Conservation (phyloP, 2,888 invertebrate species). For the Amaurobius ferox region DNA sequence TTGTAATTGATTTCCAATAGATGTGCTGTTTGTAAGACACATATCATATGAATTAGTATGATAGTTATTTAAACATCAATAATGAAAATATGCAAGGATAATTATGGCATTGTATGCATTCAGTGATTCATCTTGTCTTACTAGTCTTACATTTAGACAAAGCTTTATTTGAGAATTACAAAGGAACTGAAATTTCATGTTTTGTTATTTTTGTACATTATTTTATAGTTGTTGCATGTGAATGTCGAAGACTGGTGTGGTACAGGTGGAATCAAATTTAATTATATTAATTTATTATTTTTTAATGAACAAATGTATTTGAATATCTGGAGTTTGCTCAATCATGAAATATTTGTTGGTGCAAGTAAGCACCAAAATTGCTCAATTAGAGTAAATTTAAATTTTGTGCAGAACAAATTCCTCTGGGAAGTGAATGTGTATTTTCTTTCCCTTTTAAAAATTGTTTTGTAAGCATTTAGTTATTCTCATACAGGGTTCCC, state of each 20-base stretch:
- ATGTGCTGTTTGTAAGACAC: neutral
- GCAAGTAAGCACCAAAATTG: neutral
- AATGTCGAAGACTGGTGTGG: too few species aligned
- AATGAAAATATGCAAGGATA: neutral
- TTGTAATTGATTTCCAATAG: too few species aligned
- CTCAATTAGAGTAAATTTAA: constrained; percentile 7
- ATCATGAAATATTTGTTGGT: neutral
- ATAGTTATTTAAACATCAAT: neutral
- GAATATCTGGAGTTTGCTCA: constrained; percentile 6
- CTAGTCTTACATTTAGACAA: neutral
- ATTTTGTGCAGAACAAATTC: constrained; percentile 9
- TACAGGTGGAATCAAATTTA: neutral
- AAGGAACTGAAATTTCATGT: too few species aligned
- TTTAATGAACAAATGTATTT: constrained; percentile 3
- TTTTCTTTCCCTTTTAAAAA: neutral
- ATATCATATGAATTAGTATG: neutral
- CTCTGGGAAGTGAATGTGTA: neutral
- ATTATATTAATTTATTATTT: constrained; percentile 1
- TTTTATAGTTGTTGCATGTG: too few species aligned
- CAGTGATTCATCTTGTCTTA: neutral
- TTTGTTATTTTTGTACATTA: too few species aligned
- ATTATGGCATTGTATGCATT: neutral
- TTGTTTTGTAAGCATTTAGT: neutral
- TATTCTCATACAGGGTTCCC: neutral
- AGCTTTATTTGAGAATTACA: constrained; percentile 3